Conservation (phyloP, 2,888 invertebrate species). For the Drosophila mimetica region DNA sequence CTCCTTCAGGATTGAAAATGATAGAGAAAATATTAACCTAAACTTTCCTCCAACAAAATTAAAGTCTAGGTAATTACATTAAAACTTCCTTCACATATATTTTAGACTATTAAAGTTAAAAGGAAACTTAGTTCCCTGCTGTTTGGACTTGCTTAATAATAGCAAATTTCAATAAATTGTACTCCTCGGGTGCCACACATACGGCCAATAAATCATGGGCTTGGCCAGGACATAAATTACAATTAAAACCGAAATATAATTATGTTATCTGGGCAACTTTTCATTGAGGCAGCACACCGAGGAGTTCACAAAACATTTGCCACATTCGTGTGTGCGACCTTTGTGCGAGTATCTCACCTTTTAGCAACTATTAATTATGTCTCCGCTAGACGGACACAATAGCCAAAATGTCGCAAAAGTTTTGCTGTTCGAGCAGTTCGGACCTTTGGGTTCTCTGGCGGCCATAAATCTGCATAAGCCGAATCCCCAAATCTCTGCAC, state of each 20-base stretch:
- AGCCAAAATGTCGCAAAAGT: conserved; percentile 57
- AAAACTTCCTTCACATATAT: background rate
- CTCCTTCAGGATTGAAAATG: too few relatives aligned
- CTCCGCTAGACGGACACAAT: conserved; percentile 48
- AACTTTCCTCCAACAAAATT: background rate
- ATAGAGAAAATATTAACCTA: background rate
- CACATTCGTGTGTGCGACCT: conserved; percentile 43
- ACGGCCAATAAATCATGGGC: conserved; percentile 58
- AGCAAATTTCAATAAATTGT: conserved; percentile 25
- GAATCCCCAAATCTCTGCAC: conserved; percentile 45
- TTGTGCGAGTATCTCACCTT: conserved; percentile 64
- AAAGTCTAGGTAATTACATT: background rate
- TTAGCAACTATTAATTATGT: conserved; percentile 66
- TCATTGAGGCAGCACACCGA: conserved; percentile 27
- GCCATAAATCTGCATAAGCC: conserved; percentile 71
- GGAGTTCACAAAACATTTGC: conserved; percentile 41
- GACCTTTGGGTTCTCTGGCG: conserved; percentile 35
- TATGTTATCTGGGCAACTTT: conserved; percentile 50
- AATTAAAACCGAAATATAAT: conserved; percentile 67
- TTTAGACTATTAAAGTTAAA: background rate
- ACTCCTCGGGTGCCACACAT: conserved; percentile 16
- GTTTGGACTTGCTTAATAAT: background rate
- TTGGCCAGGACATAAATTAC: conserved; percentile 65
- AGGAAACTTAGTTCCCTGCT: background rate
- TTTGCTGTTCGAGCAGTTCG: conserved; percentile 61